Evolutionary conservation across 2,888 invertebrate genomes (phyloP).

Genomic region (Lasioglossum vierecki): DNA sequence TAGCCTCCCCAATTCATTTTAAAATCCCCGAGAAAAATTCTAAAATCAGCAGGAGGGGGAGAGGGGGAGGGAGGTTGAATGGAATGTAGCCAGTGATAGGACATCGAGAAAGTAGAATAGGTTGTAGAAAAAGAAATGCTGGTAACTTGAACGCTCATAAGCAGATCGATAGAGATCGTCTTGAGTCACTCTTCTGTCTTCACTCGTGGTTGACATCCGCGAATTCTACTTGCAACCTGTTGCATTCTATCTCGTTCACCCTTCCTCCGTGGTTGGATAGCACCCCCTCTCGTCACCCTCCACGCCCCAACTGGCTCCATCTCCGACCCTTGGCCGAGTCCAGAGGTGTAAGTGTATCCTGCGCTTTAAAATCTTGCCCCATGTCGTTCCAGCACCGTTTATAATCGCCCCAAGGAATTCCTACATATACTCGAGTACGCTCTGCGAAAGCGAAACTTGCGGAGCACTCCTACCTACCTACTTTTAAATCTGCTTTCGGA

Average conservation of each 20-base stretch:
- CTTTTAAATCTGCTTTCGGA: constrained; percentile 47
- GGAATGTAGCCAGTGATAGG: not conserved
- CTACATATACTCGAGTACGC: constrained; percentile 14
- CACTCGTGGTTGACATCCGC: constrained; percentile 77
- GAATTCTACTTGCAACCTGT: constrained; percentile 83
- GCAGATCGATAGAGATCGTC: constrained; percentile 59
- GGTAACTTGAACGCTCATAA: constrained; percentile 64
- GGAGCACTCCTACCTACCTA: constrained; percentile 22
- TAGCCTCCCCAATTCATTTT: not conserved
- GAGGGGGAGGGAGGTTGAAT: too few species aligned
- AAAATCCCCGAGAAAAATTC: not conserved
- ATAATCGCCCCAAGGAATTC: constrained; percentile 61
- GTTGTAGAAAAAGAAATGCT: constrained; percentile 8
- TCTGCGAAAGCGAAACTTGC: constrained; percentile 25
- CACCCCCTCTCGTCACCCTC: constrained; percentile 65
- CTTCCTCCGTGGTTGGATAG: constrained; percentile 63
- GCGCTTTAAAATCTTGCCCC: constrained; percentile 61
- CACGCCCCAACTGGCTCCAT: constrained; percentile 55
- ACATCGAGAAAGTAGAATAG: not conserved
- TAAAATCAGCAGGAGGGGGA: too few species aligned
- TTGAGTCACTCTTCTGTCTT: constrained; percentile 64
- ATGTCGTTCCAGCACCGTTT: constrained; percentile 42
- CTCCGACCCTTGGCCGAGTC: constrained; percentile 44
- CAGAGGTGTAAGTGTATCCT: constrained; percentile 67
- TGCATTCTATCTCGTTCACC: constrained; percentile 78